A percentile compares a stretch with the other conserved stretches of the same genome.
Evolutionary conservation across 2,888 invertebrate genomes (phyloP).

Genomic region (Pristionchus entomophagus): DNA sequence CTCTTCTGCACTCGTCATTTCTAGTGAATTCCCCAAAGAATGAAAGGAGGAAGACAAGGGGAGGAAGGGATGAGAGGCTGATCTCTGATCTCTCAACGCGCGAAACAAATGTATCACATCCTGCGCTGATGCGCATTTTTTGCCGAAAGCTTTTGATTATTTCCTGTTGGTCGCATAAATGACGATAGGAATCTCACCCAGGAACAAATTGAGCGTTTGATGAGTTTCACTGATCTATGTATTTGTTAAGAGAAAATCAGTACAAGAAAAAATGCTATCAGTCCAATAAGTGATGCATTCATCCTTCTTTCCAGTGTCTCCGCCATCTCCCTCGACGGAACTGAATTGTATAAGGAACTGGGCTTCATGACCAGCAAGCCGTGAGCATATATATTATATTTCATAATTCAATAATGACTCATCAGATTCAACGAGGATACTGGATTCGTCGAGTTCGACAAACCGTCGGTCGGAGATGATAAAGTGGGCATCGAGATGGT

Average conservation of each 20-base stretch:
- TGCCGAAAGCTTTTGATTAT: too few species aligned
- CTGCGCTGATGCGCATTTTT: too few species aligned
- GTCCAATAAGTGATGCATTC: neutral
- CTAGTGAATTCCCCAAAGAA: slow-evolving; percentile 4
- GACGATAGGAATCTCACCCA: neutral
- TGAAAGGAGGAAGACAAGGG: neutral
- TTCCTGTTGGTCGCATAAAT: neutral
- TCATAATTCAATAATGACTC: neutral
- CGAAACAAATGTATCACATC: neutral
- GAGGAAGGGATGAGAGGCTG: neutral
- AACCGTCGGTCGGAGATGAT: slow-evolving; percentile 63
- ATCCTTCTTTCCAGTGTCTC: slow-evolving; percentile 32
- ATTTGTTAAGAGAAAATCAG: too few species aligned
- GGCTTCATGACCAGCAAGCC: slow-evolving; percentile 72
- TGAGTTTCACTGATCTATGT: too few species aligned
- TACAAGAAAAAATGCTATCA: too few species aligned
- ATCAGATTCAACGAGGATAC: slow-evolving; percentile 63
- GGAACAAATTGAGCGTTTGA: neutral
- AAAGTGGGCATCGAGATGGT: slow-evolving; percentile 69
- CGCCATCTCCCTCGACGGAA: slow-evolving; percentile 62
- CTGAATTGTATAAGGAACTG: slow-evolving; percentile 64
- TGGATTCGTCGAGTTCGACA: slow-evolving; percentile 69
- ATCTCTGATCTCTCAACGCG: neutral
- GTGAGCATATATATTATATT: slow-evolving; percentile 37
- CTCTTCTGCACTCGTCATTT: neutral